Conservation (phyloP, 2,797 vertebrate species). For the Gymnodraco acuticeps region DNA sequence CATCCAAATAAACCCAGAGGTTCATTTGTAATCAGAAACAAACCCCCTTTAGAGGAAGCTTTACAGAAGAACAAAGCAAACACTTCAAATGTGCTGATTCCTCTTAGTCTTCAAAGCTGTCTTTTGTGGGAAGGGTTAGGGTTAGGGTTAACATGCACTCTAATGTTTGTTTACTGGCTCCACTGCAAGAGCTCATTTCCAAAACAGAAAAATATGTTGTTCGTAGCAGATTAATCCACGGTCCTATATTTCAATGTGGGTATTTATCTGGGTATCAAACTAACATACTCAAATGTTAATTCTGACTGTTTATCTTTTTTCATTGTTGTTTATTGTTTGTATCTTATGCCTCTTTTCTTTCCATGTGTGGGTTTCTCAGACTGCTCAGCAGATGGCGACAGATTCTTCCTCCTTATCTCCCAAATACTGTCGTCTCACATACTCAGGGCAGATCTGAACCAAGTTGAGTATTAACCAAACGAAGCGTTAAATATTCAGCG, state of each 20-base stretch:
- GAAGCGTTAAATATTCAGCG: constrained; percentile 64
- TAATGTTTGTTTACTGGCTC: constrained; percentile 21
- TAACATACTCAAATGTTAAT: not conserved
- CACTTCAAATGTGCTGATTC: constrained; percentile 38
- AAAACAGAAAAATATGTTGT: not conserved
- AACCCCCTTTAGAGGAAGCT: constrained; percentile 1
- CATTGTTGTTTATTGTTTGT: not conserved
- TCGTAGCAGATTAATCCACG: not conserved
- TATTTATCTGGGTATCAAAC: not conserved
- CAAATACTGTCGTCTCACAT: not conserved
- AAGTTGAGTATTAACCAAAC: constrained; percentile 42
- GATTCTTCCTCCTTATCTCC: constrained; percentile 7
- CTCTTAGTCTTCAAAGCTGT: constrained; percentile 26
- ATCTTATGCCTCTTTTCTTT: not conserved
- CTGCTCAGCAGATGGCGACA: constrained; percentile 68
- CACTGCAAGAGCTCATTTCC: not conserved
- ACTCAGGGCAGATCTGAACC: constrained; percentile 45
- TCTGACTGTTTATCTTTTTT: not conserved
- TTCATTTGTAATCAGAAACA: not conserved
- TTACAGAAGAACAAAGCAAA: constrained; percentile 3
- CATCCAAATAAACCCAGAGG: not conserved
- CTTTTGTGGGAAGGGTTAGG: constrained; percentile 26
- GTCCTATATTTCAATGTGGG: not conserved
- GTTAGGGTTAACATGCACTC: constrained; percentile 25
- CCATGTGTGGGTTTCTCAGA: constrained; percentile 7